phyloP scores from a whole-genome alignment of 2,113 vertebrate species.

The Sterrhoptilus dennistouni region DNA sequence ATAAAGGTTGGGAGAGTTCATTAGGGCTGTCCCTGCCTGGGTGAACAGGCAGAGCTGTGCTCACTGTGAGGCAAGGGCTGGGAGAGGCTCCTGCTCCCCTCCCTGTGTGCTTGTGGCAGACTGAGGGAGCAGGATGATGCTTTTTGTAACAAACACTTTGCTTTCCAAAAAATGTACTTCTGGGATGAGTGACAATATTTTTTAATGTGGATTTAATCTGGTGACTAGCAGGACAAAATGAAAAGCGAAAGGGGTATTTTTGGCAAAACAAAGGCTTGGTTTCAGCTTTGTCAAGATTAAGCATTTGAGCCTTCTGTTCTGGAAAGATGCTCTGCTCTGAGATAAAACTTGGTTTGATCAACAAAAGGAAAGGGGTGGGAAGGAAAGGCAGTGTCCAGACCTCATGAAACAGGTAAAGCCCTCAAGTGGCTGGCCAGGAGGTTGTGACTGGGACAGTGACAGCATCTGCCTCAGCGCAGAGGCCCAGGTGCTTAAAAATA shows the following conservation, averaged over 20 bases:
- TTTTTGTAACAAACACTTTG: not conserved
- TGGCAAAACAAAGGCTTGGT: slow-evolving; percentile 30
- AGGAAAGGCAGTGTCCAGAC: not conserved
- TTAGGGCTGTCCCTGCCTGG: not conserved
- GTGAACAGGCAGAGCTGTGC: not conserved
- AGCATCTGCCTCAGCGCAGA: not conserved
- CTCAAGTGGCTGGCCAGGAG: not conserved
- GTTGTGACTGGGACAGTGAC: not conserved
- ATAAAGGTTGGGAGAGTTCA: not conserved
- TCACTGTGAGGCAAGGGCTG: not conserved
- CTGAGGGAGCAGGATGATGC: not conserved
- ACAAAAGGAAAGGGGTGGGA: not conserved
- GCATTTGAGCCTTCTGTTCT: slow-evolving; percentile 40
- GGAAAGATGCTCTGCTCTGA: not conserved
- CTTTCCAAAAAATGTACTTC: not conserved
- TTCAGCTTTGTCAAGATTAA: slow-evolving; percentile 14
- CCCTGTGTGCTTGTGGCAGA: accelerated
- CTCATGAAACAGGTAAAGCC: not conserved
- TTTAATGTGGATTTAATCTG: slow-evolving; percentile 41
- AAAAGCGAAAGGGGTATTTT: slow-evolving; percentile 39
- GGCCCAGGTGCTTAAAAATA: not conserved
- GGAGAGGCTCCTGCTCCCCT: not conserved
- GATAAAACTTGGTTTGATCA: not conserved
- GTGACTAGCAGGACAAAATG: not conserved
- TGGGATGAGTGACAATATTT: slow-evolving; percentile 40